These are phyloP conservation scores for Chaenocephalus aceratus DNA, from an alignment of 2,113 vertebrate species.

Conservation along the genomic window DNA sequence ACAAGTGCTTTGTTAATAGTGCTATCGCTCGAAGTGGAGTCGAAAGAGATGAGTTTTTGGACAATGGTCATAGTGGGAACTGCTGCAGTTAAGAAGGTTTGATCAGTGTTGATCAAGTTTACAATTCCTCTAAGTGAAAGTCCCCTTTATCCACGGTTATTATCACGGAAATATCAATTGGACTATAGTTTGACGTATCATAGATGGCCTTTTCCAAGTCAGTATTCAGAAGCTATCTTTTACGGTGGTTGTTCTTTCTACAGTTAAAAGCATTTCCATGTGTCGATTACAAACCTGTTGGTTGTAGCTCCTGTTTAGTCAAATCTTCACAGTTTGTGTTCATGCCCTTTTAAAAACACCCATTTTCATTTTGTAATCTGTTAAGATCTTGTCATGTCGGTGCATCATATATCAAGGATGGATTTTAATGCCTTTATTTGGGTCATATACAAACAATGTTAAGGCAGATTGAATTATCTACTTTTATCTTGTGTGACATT, in stretches of 20 bases:
- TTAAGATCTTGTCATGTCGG: constrained; percentile 47
- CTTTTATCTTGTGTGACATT: constrained; percentile 85
- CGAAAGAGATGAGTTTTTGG: too few relatives aligned
- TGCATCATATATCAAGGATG: constrained; percentile 54
- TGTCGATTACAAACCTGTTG: constrained; percentile 56
- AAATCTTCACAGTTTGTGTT: constrained; percentile 55
- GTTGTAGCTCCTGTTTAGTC: constrained; percentile 53
- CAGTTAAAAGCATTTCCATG: constrained; percentile 48
- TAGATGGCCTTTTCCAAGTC: constrained; percentile 39
- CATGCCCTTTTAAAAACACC: constrained; percentile 21
- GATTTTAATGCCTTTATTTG: constrained; percentile 73
- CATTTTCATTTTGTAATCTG: constrained; percentile 50
- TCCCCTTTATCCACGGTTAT: background rate
- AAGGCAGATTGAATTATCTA: constrained; percentile 80
- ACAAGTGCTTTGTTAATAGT: too few relatives aligned
- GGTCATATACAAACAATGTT: constrained; percentile 71
- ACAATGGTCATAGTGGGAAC: constrained; percentile 12
- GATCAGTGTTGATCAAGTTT: constrained; percentile 40
- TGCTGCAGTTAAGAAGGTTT: constrained; percentile 23
- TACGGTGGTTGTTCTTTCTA: constrained; percentile 52
- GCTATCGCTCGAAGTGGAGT: too few relatives aligned
- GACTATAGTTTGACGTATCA: constrained; percentile 22
- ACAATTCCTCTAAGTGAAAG: constrained; percentile 27
- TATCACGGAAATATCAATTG: constrained; percentile 35
- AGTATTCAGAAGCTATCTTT: constrained; percentile 57